Base-by-base conservation (phyloP, 2,888 invertebrate genomes). In the Amphipyra tragopoginis region DNA sequence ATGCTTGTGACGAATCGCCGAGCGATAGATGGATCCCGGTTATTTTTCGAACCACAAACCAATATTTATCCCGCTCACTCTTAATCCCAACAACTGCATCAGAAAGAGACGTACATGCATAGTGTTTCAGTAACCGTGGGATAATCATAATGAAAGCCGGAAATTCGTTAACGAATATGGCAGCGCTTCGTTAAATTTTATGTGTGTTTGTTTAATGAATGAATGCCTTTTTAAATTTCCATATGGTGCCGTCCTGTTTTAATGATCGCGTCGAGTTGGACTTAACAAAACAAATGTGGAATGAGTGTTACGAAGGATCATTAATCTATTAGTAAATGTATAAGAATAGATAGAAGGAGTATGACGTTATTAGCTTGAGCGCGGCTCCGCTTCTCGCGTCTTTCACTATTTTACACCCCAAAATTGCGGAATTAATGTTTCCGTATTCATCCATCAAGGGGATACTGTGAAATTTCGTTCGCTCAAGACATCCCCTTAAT, bases 101-200 rank as follows among this genome's bases (percentile, higher is more conserved):
- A 79, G 83, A 89, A 80, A 85, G 86, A 78, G 90, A 88, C 75
- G 81, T 70, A 75, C 55, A 73, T 77, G 53, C 50, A 67, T 68
- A 74, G 75, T 70, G 75, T 75, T 70, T 68, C 78, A 77, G 75
- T 79, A 81, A 79, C 82, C 87, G 85, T 87, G 85, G 85, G 86
- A 87, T 87, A 84, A 87, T 86, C 86, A 86, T 87, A 88, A 89
- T 89, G 89, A 85, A 88, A 85, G 88, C 93, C 93, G 94, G 94
- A 94, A 92, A 91, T 93, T 90, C 91, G 90, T 94, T 93, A 92
- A 92, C 89, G 90, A 90, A 90, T 91, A 90, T 91, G 90, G 91
- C 88, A 88, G 89, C 87, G 92, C 88, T 93, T 92, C 93, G 90
- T 93, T 93, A 92, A 92, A 91, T 90, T 93, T 93, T 93, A 93